A percentile compares a stretch with the other conserved stretches of the same genome.
phyloP scores from a whole-genome alignment of 1,140 invertebrate species.

The Drosophila lowei region DNA sequence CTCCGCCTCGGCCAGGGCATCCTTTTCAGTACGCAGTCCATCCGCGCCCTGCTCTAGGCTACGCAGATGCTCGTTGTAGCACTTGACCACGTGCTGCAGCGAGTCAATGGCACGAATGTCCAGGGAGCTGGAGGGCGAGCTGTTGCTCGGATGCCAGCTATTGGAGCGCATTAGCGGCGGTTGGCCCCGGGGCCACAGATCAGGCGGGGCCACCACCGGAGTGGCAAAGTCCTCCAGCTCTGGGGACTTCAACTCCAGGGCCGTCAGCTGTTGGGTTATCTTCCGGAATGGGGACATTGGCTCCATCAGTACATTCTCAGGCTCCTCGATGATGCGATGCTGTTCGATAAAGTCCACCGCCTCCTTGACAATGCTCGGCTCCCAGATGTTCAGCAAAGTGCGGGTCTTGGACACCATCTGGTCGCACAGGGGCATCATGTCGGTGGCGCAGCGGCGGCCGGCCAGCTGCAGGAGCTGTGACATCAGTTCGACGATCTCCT shows the following conservation, averaged over 20 bases:
- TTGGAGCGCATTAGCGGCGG: conserved; percentile 76
- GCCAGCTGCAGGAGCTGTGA: conserved; percentile 88
- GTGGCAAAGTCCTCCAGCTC: conserved; percentile 89
- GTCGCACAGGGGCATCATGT: conserved; percentile 90
- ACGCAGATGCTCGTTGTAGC: conserved; percentile 76
- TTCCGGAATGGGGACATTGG: conserved; percentile 89
- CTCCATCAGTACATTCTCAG: conserved; percentile 82
- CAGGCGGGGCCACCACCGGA: conserved; percentile 86
- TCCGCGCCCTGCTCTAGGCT: conserved; percentile 41
- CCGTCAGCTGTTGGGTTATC: conserved; percentile 89
- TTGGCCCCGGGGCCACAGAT: conserved; percentile 85
- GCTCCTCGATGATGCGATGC: conserved; percentile 84
- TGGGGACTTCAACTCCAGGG: conserved; percentile 87
- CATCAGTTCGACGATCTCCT: conserved; percentile 92
- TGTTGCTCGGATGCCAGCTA: conserved; percentile 72
- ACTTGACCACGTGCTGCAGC: conserved; percentile 76
- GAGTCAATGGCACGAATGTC: conserved; percentile 79
- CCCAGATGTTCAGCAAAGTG: conserved; percentile 91
- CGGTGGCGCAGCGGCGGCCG: conserved; percentile 88
- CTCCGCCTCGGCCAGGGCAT: conserved; percentile 26
- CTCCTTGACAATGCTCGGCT: conserved; percentile 92
- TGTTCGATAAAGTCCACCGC: conserved; percentile 92
- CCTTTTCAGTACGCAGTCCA: no score
- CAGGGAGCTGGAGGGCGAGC: conserved; percentile 65
- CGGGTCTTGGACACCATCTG: conserved; percentile 91